These are phyloP conservation scores for Doris montereyensis DNA, from an alignment of 2,888 invertebrate species.

Conservation along the genomic window DNA sequence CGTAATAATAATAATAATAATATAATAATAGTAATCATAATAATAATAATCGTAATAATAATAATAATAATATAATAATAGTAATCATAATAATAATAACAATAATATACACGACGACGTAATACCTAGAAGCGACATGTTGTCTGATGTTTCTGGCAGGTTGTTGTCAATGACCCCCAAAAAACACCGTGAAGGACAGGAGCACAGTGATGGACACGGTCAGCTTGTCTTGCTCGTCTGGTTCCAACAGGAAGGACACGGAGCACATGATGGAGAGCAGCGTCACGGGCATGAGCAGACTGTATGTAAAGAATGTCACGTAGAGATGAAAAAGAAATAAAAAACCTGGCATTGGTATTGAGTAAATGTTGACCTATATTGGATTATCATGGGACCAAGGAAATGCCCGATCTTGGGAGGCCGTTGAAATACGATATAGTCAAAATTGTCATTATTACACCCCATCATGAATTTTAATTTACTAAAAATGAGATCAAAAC, in stretches of 20 bases:
- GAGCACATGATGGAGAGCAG: background rate
- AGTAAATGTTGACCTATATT: too few species aligned
- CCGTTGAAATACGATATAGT: too few species aligned
- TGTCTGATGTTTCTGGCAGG: background rate
- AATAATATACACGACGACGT: too few species aligned
- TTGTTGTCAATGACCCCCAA: background rate
- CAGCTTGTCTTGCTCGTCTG: background rate
- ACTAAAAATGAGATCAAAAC: too few species aligned
- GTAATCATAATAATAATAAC: background rate
- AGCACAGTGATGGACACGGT: background rate
- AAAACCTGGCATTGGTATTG: too few species aligned
- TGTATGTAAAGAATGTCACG: too few species aligned
- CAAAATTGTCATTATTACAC: too few species aligned
- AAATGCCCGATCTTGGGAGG: too few species aligned
- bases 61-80: background rate
- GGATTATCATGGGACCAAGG: too few species aligned
- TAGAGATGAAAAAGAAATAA: too few species aligned
- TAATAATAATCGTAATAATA: conserved; percentile 8
- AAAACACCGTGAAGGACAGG: background rate
- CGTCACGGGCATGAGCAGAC: background rate
- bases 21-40: conserved; percentile 23
- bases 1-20: background rate
- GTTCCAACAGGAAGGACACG: background rate
- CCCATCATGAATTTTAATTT: too few species aligned
- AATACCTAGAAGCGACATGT: background rate